phyloP scores from a whole-genome alignment of 2,113 vertebrate species.

The Dasyprocta punctata region DNA sequence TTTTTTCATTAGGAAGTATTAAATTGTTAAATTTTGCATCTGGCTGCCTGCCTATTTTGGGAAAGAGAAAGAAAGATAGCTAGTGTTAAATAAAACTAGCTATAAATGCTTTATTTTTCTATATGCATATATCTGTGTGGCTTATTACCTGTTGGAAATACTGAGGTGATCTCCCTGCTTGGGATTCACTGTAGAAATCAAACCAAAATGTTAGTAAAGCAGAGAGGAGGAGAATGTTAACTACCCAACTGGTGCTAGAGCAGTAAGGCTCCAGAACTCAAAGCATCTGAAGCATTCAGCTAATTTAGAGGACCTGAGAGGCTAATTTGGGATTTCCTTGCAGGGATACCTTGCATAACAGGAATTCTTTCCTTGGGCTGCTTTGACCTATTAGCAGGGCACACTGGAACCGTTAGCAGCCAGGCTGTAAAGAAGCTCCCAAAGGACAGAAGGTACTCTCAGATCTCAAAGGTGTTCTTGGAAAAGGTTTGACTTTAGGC shows the following conservation, averaged over 20 bases:
- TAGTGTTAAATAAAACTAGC: constrained; percentile 52
- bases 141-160: constrained; percentile 27
- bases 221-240: background rate
- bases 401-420: background rate
- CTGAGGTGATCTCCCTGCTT: background rate
- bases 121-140: background rate
- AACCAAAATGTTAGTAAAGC: constrained; percentile 12
- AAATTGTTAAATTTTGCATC: constrained; percentile 43
- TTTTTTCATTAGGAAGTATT: background rate
- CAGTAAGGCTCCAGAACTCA: constrained; percentile 29
- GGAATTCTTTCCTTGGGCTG: background rate
- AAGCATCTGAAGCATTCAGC: constrained; percentile 60
- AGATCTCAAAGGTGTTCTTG: background rate
- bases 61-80: background rate
- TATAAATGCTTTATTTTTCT: constrained; percentile 34
- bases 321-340: constrained; percentile 42
- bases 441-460: background rate
- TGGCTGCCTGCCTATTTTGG: constrained; percentile 47
- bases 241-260: constrained; percentile 37
- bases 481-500: background rate
- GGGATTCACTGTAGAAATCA: constrained; percentile 19
- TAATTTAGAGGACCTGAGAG: background rate
- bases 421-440: background rate
- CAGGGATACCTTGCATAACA: background rate
- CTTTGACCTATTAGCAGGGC: constrained; percentile 15